A percentile compares a stretch with the other conserved stretches of the same genome.
These are phyloP conservation scores for Callyntrura sp. DNA, from an alignment of 2,888 invertebrate species.

Conservation along the genomic window DNA sequence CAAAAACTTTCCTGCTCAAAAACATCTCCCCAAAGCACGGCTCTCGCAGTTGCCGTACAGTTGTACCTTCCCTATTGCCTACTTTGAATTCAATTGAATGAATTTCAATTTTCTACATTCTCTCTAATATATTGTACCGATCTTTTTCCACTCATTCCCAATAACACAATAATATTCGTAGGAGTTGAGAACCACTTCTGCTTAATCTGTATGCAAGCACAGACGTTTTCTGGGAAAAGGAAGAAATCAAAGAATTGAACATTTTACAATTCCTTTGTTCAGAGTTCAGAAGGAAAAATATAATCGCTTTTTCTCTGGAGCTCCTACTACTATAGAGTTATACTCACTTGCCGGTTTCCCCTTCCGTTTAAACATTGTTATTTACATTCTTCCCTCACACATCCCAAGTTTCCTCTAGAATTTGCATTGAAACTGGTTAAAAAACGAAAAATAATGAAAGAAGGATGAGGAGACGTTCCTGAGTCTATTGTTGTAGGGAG, in stretches of 20 bases:
- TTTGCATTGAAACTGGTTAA: slow-evolving; percentile 24
- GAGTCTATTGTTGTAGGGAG: background rate
- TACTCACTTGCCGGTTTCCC: slow-evolving; percentile 11
- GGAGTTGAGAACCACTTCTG: background rate
- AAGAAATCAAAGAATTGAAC: slow-evolving; percentile 65
- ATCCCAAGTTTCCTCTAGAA: background rate
- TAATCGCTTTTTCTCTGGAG: slow-evolving; percentile 30
- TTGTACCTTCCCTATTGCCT: slow-evolving; percentile 14
- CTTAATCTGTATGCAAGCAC: slow-evolving; percentile 62
- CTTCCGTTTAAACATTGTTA: slow-evolving; percentile 25
- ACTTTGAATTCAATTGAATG: slow-evolving; percentile 73
- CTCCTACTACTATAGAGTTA: background rate
- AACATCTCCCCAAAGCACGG: background rate
- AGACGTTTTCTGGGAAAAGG: slow-evolving; percentile 26
- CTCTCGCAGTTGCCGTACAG: background rate
- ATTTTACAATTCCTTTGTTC: slow-evolving; percentile 49
- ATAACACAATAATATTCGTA: background rate
- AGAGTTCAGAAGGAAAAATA: slow-evolving; percentile 16
- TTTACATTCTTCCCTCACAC: slow-evolving; percentile 50
- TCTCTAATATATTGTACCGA: background rate
- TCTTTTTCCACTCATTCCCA: slow-evolving; percentile 21
- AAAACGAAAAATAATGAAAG: background rate
- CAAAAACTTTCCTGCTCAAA: background rate
- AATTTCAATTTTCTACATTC: slow-evolving; percentile 72
- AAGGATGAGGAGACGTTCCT: background rate